Base-by-base conservation (phyloP, 1,140 invertebrate species). In the Drosophila serrata region DNA sequence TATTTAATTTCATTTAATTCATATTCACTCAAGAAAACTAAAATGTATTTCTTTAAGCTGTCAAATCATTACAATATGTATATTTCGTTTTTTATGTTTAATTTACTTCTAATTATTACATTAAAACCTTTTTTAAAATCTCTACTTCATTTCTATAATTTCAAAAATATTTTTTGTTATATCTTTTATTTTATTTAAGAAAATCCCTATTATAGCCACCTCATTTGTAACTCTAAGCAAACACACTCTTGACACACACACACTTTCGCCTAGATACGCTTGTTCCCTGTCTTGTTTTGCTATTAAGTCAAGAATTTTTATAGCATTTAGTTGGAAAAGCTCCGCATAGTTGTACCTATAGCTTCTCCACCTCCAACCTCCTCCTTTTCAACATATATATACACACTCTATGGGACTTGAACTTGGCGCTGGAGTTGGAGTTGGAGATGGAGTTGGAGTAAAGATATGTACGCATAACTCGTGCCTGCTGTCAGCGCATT, bases 281-380 rank as follows among this genome's bases (percentile, higher is more conserved):
- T 88, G 84, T 88, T 88, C 77, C 72, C 74, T 88, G 81, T 88
- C 85, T 88, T 88, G 84, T 88, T 85, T 90, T 90, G 77, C 85
- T 90, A 88, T 88, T 88, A 88, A 88, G 85, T 90, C 85, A 88
- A 88, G 85, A 90, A 88, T 88, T 88, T 88, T 90, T 90, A 88
- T 88, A 90, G 85, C 85, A 88, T 88, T 88, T 88, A 90, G 85
- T 88, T 88, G 85, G 85, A 90, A 88, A 88, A 90, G 85, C 85
- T 88, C 76, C 87, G 82, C 84, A 87, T 87, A 88, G 82, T 88
- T 77, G 68, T 75, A 63, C 64, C 65, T 57, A 63, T 45, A 35
- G 27, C 35, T 39, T n/a, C 46, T 45, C 29, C 35, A 24, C 29
- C 45, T 27, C 45, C 45, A 5, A 19, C 22, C 4, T 13, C 24